These are phyloP conservation scores for Drosophila tripunctata DNA, from an alignment of 2,888 invertebrate species.

Conservation along the genomic window DNA sequence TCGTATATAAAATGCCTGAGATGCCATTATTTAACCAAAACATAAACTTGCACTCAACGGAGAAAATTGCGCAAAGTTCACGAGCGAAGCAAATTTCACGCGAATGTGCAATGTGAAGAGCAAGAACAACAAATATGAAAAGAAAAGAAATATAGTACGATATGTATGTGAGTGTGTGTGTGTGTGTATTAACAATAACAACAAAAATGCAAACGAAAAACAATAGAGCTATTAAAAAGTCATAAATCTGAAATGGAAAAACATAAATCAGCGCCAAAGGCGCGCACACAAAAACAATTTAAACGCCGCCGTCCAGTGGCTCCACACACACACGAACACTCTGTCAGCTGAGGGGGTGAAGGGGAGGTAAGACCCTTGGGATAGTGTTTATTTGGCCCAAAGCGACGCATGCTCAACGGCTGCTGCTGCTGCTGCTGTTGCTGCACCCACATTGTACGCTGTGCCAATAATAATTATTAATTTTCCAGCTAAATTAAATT, in stretches of 20 bases:
- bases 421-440: neutral
- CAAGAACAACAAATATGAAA: conserved; percentile 24
- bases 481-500: conserved; percentile 78
- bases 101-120: conserved; percentile 67
- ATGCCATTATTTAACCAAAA: conserved; percentile 45
- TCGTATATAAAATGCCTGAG: conserved; percentile 52
- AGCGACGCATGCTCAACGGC: conserved; percentile 50
- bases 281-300: conserved; percentile 65
- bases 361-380: conserved; percentile 20
- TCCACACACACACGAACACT: conserved; percentile 24
- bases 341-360: neutral
- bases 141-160: conserved; percentile 10
- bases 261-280: conserved; percentile 73
- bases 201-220: conserved; percentile 56
- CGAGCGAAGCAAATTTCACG: conserved; percentile 73
- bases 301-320: conserved; percentile 57
- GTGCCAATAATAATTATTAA: conserved; percentile 75
- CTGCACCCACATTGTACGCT: conserved; percentile 75
- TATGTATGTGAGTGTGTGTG: neutral
- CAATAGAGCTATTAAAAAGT: conserved; percentile 77
- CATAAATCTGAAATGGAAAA: conserved; percentile 78
- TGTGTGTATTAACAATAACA: conserved; percentile 22
- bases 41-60: conserved; percentile 51
- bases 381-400: conserved; percentile 25
- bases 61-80: conserved; percentile 70